Conservation (phyloP, 2,113 vertebrate species). For the Bettongia penicillata region DNA sequence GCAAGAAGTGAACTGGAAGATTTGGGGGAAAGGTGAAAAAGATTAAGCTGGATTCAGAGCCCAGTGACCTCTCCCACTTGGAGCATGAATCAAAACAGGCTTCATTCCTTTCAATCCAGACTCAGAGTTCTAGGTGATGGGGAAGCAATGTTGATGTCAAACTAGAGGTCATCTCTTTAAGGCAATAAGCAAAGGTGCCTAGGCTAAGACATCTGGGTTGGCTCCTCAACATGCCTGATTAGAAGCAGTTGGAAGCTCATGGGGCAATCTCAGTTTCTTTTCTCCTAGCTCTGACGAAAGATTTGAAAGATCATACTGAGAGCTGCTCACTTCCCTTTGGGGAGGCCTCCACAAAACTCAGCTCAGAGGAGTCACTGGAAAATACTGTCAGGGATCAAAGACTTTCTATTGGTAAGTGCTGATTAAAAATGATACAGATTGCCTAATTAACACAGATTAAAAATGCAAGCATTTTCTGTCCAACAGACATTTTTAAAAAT, state of each 20-base stretch:
- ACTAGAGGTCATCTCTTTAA: neutral
- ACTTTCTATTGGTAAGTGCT: neutral
- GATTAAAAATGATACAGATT: neutral
- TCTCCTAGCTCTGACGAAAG: conserved; percentile 13
- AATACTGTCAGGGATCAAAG: conserved; percentile 11
- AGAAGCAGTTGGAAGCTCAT: neutral
- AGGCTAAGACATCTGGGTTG: neutral
- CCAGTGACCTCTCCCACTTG: neutral
- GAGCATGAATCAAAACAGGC: neutral
- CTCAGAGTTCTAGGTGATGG: neutral
- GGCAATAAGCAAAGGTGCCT: neutral
- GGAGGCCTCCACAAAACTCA: neutral
- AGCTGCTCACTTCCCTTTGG: conserved; percentile 3
- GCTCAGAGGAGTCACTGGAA: neutral
- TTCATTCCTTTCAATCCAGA: neutral
- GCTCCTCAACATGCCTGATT: neutral
- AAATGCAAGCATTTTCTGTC: conserved; percentile 27
- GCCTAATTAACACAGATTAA: conserved; percentile 39
- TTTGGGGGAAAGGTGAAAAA: neutral
- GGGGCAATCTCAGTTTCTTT: neutral
- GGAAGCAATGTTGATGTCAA: neutral
- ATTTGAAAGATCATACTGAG: conserved; percentile 20
- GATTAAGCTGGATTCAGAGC: neutral
- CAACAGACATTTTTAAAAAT: conserved; percentile 28
- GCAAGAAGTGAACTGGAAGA: neutral